These are phyloP conservation scores for Ceratothoa steindachneri DNA, from an alignment of 2,888 invertebrate genomes.

Conservation along the genomic window DNA sequence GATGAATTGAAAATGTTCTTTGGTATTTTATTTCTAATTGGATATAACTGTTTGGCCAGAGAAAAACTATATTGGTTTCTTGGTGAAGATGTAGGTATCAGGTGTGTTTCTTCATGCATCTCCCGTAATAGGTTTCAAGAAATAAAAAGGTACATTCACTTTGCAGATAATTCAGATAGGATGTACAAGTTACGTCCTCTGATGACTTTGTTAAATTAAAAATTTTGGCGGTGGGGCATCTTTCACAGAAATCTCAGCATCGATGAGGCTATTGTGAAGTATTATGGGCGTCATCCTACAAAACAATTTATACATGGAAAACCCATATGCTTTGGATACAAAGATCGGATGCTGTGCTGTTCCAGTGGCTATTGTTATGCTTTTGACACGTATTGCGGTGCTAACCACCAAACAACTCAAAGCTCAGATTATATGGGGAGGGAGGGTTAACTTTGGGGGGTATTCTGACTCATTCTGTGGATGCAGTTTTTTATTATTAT, in stretches of 20 bases:
- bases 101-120: no score
- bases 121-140: neutral
- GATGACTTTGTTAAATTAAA: neutral
- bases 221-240: neutral
- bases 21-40: no score
- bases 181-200: neutral
- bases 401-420: no score
- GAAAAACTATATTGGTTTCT: no score
- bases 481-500: no score
- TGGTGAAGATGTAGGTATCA: no score
- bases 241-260: neutral
- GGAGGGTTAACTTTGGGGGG: no score
- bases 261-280: neutral
- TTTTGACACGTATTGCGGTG: no score
- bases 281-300: neutral
- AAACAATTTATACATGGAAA: neutral
- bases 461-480: no score
- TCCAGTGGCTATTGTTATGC: neutral
- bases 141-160: neutral
- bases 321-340: neutral
- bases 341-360: neutral
- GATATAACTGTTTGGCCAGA: no score
- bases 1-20: no score
- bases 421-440: no score
- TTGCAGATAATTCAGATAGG: neutral